Conservation (phyloP, 2,113 vertebrate genomes). For the Salvator merianae region DNA sequence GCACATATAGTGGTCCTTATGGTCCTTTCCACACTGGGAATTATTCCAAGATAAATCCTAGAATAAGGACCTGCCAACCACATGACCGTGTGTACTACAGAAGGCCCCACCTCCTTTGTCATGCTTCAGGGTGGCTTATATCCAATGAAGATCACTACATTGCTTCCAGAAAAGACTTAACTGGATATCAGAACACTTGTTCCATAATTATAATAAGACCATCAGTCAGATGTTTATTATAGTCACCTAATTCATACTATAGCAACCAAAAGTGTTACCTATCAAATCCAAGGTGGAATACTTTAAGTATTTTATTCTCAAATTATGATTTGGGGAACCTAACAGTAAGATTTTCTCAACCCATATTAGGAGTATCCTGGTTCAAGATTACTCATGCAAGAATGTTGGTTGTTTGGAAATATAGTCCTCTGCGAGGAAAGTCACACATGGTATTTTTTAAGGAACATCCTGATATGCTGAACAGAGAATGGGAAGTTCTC, state of each 20-base stretch:
- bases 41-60: too few relatives aligned
- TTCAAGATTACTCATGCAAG: not conserved
- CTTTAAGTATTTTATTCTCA: not conserved
- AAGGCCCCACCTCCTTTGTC: too few relatives aligned
- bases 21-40: too few relatives aligned
- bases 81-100: too few relatives aligned
- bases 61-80: too few relatives aligned
- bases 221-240: too few relatives aligned
- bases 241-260: not conserved
- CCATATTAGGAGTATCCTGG: not conserved
- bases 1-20: too few relatives aligned
- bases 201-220: not conserved
- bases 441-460: conserved; percentile 2
- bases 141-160: not conserved
- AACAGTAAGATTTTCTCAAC: not conserved
- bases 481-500: not conserved
- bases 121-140: not conserved
- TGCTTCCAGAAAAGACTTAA: not conserved
- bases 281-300: not conserved
- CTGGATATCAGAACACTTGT: not conserved
- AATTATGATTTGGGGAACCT: not conserved
- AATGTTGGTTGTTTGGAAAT: conserved; percentile 24
- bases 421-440: conserved; percentile 6
- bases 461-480: not conserved
- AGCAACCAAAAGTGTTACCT: not conserved